A percentile compares a stretch with the other conserved stretches of the same genome.
These are phyloP conservation scores for Amorpha juglandis DNA, from an alignment of 2,888 invertebrate genomes.

Conservation along the genomic window DNA sequence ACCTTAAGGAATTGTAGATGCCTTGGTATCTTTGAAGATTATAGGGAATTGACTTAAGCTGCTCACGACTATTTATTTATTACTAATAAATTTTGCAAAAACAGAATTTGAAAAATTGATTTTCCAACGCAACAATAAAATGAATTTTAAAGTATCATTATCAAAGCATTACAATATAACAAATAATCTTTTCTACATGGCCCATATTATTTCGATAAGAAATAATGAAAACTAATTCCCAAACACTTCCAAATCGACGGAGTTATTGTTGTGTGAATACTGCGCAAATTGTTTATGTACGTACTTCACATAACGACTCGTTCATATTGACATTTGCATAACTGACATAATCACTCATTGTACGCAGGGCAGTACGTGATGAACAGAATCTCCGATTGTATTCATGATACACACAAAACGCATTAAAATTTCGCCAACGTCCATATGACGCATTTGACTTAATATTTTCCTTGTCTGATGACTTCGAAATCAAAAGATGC, in stretches of 20 bases:
- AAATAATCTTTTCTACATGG: no score
- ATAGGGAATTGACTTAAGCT: no score
- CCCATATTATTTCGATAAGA: no score
- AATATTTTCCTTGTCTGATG: conserved; percentile 44
- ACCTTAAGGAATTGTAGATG: no score
- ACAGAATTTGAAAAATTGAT: no score
- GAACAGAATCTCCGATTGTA: conserved; percentile 30
- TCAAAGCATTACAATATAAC: no score
- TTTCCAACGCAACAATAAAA: no score
- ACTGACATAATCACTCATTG: conserved; percentile 29
- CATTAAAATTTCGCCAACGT: conserved; percentile 34
- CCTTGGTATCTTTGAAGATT: no score
- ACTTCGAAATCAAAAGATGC: conserved; percentile 31
- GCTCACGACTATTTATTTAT: no score
- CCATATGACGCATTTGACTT: conserved; percentile 39
- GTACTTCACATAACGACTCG: background rate
- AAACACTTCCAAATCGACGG: background rate
- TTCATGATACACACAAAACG: conserved; percentile 35
- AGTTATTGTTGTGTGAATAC: background rate
- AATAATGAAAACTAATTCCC: background rate
- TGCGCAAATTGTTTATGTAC: background rate
- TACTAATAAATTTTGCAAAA: no score
- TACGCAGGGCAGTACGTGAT: conserved; percentile 31
- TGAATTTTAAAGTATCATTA: no score
- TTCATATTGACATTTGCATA: conserved; percentile 6